phyloP scores from a whole-genome alignment of 2,797 vertebrate species.

The Gallinago nigripennis region DNA sequence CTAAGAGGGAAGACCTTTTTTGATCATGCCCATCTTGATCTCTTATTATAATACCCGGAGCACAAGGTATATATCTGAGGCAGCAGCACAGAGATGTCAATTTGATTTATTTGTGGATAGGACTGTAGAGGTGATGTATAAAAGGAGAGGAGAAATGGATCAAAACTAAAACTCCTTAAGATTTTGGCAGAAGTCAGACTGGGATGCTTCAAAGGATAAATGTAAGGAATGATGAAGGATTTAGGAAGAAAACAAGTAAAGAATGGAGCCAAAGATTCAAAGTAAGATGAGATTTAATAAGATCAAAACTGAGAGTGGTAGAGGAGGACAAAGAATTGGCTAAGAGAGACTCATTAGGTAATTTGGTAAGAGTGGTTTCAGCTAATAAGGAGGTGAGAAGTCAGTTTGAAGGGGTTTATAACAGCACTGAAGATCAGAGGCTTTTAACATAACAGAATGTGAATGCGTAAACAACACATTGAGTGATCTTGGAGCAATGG shows the following conservation, averaged over 20 bases:
- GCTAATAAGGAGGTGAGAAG: not conserved
- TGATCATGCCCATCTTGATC: not conserved
- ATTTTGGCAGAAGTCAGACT: not conserved
- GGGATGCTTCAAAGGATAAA: not conserved
- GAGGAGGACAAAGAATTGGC: not conserved
- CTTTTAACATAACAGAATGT: not conserved
- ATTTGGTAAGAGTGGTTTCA: not conserved
- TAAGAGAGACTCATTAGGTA: not conserved
- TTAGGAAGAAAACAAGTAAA: not conserved
- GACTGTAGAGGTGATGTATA: not conserved
- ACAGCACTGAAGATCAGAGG: not conserved
- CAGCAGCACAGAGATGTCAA: not conserved
- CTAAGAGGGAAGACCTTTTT: not conserved
- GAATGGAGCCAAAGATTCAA: not conserved
- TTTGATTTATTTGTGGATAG: not conserved
- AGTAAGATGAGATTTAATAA: not conserved
- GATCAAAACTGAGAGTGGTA: not conserved
- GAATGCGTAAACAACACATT: not conserved
- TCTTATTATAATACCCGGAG: not conserved
- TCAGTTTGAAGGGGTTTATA: not conserved
- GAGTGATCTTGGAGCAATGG: not conserved
- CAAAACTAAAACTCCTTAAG: not conserved
- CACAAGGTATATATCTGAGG: not conserved
- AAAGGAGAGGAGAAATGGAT: not conserved
- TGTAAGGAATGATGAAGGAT: not conserved